Percentiles rank a stretch among this genome's conserved stretches.
These are phyloP conservation scores for Nemapogon koenigi DNA, from an alignment of 2,888 invertebrate genomes.

Conservation along the genomic window DNA sequence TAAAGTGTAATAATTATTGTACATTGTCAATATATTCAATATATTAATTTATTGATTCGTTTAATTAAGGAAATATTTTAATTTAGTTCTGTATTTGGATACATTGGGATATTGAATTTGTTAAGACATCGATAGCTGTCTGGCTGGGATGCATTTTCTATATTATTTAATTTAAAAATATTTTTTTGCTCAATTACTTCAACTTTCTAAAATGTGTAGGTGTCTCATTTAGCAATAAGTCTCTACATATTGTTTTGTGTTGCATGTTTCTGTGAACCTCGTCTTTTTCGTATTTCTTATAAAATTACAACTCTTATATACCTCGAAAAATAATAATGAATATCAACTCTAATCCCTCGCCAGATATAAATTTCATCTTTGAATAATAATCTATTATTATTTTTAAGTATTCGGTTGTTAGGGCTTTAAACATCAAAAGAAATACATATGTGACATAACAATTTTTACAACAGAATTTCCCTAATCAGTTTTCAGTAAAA, in stretches of 20 bases:
- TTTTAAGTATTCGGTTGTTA: no score
- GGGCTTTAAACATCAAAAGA: no score
- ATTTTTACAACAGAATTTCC: no score
- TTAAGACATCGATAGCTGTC: slow-evolving; percentile 33
- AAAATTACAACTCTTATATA: no score
- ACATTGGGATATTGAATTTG: slow-evolving; percentile 30
- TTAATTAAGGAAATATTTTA: slow-evolving; percentile 36
- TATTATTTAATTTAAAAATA: slow-evolving; percentile 15
- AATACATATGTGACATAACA: no score
- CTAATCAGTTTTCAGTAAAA: no score
- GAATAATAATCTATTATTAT: no score
- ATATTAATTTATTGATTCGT: slow-evolving; percentile 61
- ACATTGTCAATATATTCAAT: slow-evolving; percentile 56
- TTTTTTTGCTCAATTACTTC: slow-evolving; percentile 52
- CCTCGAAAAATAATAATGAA: no score
- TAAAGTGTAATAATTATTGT: slow-evolving; percentile 64
- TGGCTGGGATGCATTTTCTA: slow-evolving; percentile 50
- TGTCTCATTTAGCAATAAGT: slow-evolving; percentile 35
- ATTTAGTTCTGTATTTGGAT: slow-evolving; percentile 32
- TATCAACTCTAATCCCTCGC: slow-evolving; percentile 33
- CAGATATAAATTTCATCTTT: slow-evolving; percentile 35
- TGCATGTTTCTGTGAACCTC: slow-evolving; percentile 6
- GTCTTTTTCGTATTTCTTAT: no score
- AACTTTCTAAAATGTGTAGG: slow-evolving; percentile 38
- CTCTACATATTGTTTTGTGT: slow-evolving; percentile 2